These are phyloP conservation scores for Irena cyanogastra DNA, from an alignment of 2,113 vertebrate genomes.

Conservation along the genomic window DNA sequence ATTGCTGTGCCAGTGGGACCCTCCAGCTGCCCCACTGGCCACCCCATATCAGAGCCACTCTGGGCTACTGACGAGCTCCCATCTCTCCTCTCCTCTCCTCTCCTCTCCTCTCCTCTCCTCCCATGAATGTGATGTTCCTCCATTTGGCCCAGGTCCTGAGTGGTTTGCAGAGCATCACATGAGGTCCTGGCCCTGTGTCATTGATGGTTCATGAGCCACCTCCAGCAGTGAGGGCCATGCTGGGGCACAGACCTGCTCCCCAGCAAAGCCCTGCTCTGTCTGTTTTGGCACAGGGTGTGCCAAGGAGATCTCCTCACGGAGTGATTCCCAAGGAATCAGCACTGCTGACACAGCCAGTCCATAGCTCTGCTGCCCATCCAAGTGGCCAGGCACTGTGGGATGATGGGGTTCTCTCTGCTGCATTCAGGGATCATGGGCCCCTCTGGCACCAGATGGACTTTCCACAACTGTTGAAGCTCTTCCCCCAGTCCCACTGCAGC, in stretches of 20 bases:
- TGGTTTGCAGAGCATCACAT: background rate
- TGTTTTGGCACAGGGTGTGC: rapidly evolving
- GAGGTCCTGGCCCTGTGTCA: background rate
- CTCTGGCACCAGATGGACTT: background rate
- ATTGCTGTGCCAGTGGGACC: background rate
- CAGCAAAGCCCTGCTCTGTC: background rate
- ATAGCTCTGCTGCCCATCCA: background rate
- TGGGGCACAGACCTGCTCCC: background rate
- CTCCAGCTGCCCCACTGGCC: background rate
- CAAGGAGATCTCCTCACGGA: rapidly evolving
- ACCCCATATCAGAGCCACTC: background rate
- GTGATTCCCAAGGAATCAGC: background rate
- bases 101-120: background rate
- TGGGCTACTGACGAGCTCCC: background rate
- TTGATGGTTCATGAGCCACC: background rate
- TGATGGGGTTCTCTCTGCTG: background rate
- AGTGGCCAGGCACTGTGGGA: background rate
- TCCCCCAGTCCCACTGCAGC: background rate
- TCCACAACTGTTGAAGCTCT: background rate
- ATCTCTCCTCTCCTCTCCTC: background rate
- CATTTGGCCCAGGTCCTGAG: background rate
- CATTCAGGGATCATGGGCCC: background rate
- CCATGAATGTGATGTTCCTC: background rate
- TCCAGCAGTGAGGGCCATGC: background rate
- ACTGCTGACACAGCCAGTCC: background rate